A percentile compares a stretch with the other conserved stretches of the same genome.
Evolutionary conservation across 2,113 vertebrate species (phyloP).

Genomic region (Zosterops lateralis): DNA sequence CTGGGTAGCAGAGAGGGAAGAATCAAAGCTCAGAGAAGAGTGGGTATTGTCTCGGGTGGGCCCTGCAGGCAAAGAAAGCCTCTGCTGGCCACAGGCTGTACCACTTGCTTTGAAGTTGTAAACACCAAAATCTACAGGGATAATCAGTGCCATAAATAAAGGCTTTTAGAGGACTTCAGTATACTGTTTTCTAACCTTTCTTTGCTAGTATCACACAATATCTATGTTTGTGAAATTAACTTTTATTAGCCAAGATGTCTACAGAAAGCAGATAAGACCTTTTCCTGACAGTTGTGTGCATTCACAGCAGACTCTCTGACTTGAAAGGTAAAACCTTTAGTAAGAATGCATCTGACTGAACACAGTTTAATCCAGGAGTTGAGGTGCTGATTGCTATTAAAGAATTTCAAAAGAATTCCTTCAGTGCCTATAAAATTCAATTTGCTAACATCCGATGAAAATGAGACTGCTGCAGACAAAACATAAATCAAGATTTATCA

Average conservation of each 20-base stretch:
- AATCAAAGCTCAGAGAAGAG: neutral
- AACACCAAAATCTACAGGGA: neutral
- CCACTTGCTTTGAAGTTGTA: neutral
- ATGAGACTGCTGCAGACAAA: neutral
- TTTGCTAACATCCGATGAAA: neutral
- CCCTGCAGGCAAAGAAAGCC: neutral
- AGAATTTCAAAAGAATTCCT: neutral
- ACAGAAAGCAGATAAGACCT: neutral
- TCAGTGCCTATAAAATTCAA: neutral
- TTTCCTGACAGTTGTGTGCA: neutral
- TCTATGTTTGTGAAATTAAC: neutral
- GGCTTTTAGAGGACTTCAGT: neutral
- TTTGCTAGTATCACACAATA: neutral
- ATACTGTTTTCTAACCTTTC: neutral
- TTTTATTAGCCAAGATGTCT: neutral
- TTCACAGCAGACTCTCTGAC: neutral
- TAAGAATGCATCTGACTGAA: neutral
- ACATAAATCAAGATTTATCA: neutral
- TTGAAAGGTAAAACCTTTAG: neutral
- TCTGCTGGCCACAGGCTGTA: neutral
- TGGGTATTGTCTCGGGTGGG: neutral
- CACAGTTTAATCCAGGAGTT: neutral
- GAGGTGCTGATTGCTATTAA: neutral
- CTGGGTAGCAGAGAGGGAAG: neutral
- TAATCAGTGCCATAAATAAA: neutral